A percentile compares a stretch with the other conserved stretches of the same genome.
phyloP scores from a whole-genome alignment of 2,888 invertebrate genomes.

The Sphaerophoria rueppellii region DNA sequence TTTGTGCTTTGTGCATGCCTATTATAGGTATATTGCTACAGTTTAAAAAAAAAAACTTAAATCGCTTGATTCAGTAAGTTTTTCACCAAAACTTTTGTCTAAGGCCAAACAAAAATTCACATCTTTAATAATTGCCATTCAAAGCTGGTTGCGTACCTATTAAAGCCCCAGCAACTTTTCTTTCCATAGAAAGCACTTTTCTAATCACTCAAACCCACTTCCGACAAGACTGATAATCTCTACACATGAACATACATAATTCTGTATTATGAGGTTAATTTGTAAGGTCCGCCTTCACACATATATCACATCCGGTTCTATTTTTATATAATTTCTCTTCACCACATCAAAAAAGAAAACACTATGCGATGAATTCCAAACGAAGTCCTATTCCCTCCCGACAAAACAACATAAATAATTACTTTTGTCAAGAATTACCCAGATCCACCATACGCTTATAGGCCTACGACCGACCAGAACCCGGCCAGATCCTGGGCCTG shows the following conservation, averaged over 20 bases:
- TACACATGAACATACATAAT: not conserved
- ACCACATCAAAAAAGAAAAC: not conserved
- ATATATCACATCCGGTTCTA: constrained; percentile 24
- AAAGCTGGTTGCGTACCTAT: too few species aligned
- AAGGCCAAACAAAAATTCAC: too few species aligned
- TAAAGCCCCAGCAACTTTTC: too few species aligned
- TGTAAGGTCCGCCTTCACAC: not conserved
- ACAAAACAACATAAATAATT: constrained; percentile 30
- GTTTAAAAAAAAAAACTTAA: too few species aligned
- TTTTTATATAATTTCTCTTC: not conserved
- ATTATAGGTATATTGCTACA: too few species aligned
- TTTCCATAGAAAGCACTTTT: not conserved
- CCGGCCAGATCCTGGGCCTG: not conserved
- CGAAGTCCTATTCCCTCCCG: not conserved
- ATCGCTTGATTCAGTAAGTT: too few species aligned
- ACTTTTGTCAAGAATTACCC: constrained; percentile 16
- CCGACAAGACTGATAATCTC: constrained; percentile 1
- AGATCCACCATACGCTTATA: too few species aligned
- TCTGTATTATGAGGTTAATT: constrained; percentile 19
- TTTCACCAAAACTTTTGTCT: too few species aligned
- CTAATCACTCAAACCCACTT: constrained; percentile 3
- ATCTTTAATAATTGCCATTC: too few species aligned
- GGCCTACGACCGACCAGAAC: too few species aligned
- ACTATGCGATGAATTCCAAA: not conserved
- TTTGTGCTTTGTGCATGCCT: too few species aligned